phyloP scores from a whole-genome alignment of 2,888 invertebrate species.

The Orchesella flavescens region DNA sequence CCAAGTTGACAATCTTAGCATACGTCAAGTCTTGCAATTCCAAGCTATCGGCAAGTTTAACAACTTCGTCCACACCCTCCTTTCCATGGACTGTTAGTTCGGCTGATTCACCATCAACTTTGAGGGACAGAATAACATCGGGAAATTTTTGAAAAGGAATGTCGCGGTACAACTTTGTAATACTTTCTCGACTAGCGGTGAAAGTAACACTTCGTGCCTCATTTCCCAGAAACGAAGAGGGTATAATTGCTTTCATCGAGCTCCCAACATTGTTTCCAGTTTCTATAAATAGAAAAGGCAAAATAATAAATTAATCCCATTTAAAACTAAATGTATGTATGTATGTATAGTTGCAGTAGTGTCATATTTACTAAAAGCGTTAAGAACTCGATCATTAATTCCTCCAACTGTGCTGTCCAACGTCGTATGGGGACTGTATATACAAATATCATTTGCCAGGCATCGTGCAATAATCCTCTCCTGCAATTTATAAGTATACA shows the following conservation, averaged over 20 bases:
- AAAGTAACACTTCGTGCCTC: constrained; percentile 43
- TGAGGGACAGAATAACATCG: constrained; percentile 58
- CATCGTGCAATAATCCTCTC: constrained; percentile 87
- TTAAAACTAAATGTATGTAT: no score
- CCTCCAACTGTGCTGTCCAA: constrained; percentile 90
- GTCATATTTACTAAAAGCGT: constrained; percentile 75
- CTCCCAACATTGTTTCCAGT: constrained; percentile 13
- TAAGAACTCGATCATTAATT: constrained; percentile 94
- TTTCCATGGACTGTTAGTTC: constrained; percentile 33
- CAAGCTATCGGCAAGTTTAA: constrained; percentile 21
- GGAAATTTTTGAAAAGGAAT: constrained; percentile 45
- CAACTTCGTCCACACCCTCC: constrained; percentile 13
- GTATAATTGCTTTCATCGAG: constrained; percentile 44
- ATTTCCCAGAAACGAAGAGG: constrained; percentile 37
- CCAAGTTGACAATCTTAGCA: background rate
- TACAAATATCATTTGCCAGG: constrained; percentile 86
- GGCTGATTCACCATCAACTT: constrained; percentile 19
- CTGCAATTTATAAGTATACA: constrained; percentile 77
- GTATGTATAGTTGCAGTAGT: no score
- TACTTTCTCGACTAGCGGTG: constrained; percentile 45
- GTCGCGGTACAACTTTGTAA: constrained; percentile 36
- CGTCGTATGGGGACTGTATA: constrained; percentile 94
- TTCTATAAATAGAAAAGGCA: constrained; percentile 26
- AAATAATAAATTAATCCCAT: no score
- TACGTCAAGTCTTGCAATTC: constrained; percentile 55